Base-by-base conservation (phyloP, 2,888 invertebrate species). In the Hoplodrina ambigua region DNA sequence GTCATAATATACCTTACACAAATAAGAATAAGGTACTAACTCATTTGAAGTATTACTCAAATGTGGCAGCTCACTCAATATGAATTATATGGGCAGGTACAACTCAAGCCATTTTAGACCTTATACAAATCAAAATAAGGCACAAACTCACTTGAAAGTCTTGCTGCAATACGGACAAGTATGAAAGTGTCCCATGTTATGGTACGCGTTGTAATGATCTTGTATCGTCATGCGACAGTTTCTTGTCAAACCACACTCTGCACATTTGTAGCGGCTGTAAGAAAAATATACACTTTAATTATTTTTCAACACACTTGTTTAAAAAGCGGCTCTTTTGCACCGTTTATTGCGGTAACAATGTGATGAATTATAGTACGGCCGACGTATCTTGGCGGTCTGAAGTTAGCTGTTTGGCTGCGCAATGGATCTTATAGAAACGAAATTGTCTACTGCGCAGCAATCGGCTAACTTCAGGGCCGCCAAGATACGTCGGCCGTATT, bases 201-300 rank as follows among this genome's bases (percentile, higher is more conserved):
- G 94, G 15, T 75, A 66, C 0, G 88, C 83, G 0, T 84, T 83
- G 73, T 89, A 92, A 52, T 94, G 94, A 11, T 93, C 92, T 30
- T 76, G 82, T 17, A 94, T 87, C 0, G 91, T 88, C 11, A 83
- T 50, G 0, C 87, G 85, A 30, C 87, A 89, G 13, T 87, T 81
- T 0, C 93, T 82, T 0, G 83, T 83, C 11, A 93, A 41, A 0
- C 88, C 91, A 57, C 94, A 94, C 25, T 86, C 90, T 0, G 67
- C 25, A 73, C 94, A 94, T 79, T 89, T 89, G 83, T 91, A 93
- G 0, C 94, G 91, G 0, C 94, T 94, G 85, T 0, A 77, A 85
- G 63, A 11, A 49, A 41, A 64, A 25, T 37, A 37, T 37, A 10
- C 25, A 25, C 25, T 25, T 25, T 25, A 25, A 25, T 41, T 13